phyloP scores from a whole-genome alignment of 2,888 invertebrate genomes.

The Seira ritae region DNA sequence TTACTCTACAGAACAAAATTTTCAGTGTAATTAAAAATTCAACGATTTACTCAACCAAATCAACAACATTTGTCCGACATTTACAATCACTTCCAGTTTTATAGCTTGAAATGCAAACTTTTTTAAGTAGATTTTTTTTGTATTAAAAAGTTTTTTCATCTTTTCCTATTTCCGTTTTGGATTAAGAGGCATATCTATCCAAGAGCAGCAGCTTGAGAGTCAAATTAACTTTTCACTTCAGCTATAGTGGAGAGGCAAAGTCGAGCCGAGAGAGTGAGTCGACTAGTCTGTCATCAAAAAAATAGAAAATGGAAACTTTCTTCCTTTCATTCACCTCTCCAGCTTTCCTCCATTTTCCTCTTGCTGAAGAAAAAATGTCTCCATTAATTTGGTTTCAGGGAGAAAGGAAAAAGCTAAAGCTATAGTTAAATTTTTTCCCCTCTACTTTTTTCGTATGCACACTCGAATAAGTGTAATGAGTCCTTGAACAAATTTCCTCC shows the following conservation, averaged over 20 bases:
- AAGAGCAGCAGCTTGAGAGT: not conserved
- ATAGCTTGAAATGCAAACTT: slow-evolving; percentile 10
- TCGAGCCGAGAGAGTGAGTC: too few relatives aligned
- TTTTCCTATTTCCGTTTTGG: not conserved
- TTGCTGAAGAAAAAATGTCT: not conserved
- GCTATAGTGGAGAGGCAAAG: too few relatives aligned
- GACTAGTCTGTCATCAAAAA: too few relatives aligned
- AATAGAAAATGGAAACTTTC: too few relatives aligned
- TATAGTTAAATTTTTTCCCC: too few relatives aligned
- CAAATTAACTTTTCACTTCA: not conserved
- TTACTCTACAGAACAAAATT: too few relatives aligned
- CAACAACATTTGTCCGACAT: not conserved
- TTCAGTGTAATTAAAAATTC: too few relatives aligned
- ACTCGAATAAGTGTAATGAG: not conserved
- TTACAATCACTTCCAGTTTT: too few relatives aligned
- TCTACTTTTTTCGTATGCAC: not conserved
- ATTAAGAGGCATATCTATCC: not conserved
- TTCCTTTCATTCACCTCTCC: not conserved
- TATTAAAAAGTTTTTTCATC: not conserved
- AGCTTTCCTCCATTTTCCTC: not conserved
- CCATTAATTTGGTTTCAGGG: not conserved
- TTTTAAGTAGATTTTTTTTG: not conserved
- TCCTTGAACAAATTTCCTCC: slow-evolving; percentile 15
- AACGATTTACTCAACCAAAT: too few relatives aligned
- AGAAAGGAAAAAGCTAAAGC: not conserved